These are phyloP conservation scores for Nyctereutes procyonoides DNA, from an alignment of 2,113 vertebrate genomes.

Conservation along the genomic window DNA sequence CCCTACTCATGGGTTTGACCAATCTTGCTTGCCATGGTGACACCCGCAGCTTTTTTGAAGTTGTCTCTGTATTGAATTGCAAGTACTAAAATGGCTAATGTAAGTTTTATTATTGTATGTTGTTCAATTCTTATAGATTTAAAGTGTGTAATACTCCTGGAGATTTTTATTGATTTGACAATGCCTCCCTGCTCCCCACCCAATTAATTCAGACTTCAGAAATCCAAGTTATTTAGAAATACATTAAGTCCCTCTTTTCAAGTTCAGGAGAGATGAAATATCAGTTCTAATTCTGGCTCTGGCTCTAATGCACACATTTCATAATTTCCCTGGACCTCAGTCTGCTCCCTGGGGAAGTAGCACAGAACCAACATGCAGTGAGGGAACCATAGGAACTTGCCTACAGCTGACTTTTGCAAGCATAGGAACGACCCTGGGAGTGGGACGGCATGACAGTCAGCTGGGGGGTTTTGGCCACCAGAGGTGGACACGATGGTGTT, in stretches of 20 bases:
- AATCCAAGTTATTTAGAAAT: not conserved
- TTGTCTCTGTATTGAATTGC: not conserved
- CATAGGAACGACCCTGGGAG: rapidly evolving
- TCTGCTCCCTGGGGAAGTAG: not conserved
- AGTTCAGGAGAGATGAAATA: not conserved
- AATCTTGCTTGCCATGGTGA: not conserved
- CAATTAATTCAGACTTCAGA: not conserved
- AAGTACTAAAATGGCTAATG: not conserved
- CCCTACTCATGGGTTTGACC: rapidly evolving
- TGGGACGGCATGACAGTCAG: too few species aligned
- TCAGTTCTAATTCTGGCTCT: not conserved
- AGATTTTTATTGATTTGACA: not conserved
- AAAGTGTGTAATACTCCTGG: not conserved
- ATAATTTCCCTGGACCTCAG: not conserved
- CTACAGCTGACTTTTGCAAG: not conserved
- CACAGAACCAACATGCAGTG: not conserved
- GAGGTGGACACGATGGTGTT: too few species aligned
- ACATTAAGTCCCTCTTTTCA: not conserved
- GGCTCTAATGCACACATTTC: not conserved
- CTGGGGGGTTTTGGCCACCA: not conserved
- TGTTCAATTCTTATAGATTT: not conserved
- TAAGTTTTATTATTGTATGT: not conserved
- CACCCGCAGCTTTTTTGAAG: not conserved
- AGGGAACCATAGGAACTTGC: not conserved
- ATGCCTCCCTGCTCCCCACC: not conserved